These are phyloP conservation scores for Drosophila teissieri DNA, from an alignment of 1,140 invertebrate species.

Conservation along the genomic window DNA sequence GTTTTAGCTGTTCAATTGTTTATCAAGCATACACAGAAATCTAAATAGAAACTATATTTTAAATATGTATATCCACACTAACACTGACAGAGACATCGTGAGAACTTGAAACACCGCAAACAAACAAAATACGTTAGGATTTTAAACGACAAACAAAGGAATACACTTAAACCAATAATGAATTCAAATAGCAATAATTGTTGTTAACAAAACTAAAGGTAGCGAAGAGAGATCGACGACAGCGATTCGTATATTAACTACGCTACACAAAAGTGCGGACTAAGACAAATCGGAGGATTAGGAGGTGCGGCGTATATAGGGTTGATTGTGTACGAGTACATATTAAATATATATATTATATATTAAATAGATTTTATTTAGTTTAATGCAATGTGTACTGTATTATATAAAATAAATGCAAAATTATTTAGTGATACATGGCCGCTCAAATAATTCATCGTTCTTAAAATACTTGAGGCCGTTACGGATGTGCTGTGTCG, in stretches of 20 bases:
- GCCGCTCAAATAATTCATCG: slow-evolving; percentile 7
- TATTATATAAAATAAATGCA: slow-evolving; percentile 83
- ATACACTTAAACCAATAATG: slow-evolving; percentile 69
- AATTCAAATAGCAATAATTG: slow-evolving; percentile 79
- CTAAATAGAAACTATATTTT: slow-evolving; percentile 61
- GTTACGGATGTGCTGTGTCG: background rate
- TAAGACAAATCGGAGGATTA: slow-evolving; percentile 48
- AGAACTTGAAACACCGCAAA: slow-evolving; percentile 68
- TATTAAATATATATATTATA: slow-evolving; percentile 71
- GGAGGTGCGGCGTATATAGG: slow-evolving; percentile 54
- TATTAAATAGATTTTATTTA: slow-evolving; percentile 77
- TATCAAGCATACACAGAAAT: slow-evolving; percentile 46
- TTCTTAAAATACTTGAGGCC: background rate
- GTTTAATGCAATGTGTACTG: slow-evolving; percentile 81
- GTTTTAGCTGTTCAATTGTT: slow-evolving; percentile 61
- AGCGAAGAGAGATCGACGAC: slow-evolving; percentile 20
- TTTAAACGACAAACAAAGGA: slow-evolving; percentile 47
- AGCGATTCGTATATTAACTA: slow-evolving; percentile 49
- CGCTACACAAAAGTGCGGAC: slow-evolving; percentile 40
- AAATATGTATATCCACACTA: slow-evolving; percentile 46
- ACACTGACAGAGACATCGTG: slow-evolving; percentile 41
- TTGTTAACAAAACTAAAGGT: slow-evolving; percentile 65
- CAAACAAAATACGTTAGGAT: slow-evolving; percentile 52
- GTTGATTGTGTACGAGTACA: slow-evolving; percentile 63
- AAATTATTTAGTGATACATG: slow-evolving; percentile 77